Base-by-base conservation (phyloP, 2,113 vertebrate species). In the Dolichallabes microphthalmus region DNA sequence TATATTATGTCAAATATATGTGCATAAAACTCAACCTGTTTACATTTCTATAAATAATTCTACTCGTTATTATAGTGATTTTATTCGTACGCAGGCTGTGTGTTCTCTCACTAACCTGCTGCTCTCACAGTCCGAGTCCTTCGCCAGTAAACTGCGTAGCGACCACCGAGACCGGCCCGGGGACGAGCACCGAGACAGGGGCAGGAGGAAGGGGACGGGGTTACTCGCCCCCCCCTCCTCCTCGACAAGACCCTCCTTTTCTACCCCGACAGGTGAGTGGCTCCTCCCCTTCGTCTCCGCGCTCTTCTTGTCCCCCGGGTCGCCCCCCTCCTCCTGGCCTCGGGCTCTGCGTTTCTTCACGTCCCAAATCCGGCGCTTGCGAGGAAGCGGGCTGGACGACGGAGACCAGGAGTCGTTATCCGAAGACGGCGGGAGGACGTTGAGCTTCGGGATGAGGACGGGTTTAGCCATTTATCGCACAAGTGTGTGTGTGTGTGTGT, bases 371-470 rank as follows among this genome's bases (percentile, higher is more conserved):
- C 86, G 87, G 8, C 64, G 86, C 9, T 90, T 88, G 0, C 87
- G 85, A 10, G n/a, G 81, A 17, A 89, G 88, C 4, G 94, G 95
- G 79, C 94, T 95, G 0, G 94, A 91, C 0, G 94, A 95, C 64
- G 90, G 89, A 25, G 95, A 96, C 93, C 94, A 94, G 76, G 94
- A 93, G 89, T 95, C 93, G 0, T 93, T 93, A 57, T 95, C 94
- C 0, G 94, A 94, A 22, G 94, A 95, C 0, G 94, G 93, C 0
- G 94, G 94, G 82, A 95, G 90, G 89, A 95, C 58, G 25, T 86
- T 93, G 79, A 95, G 89, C 9, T 88, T 93, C 1, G 94, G 94
- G 80, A 95, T 87, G 11, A 92, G 86, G 82, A 93, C 64, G 78
- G 91, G 90, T 75, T 90, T 92, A 69, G 91, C 78, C 90, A 92